Conservation (phyloP, 2,888 invertebrate species). For the Plagiodera versicolora region DNA sequence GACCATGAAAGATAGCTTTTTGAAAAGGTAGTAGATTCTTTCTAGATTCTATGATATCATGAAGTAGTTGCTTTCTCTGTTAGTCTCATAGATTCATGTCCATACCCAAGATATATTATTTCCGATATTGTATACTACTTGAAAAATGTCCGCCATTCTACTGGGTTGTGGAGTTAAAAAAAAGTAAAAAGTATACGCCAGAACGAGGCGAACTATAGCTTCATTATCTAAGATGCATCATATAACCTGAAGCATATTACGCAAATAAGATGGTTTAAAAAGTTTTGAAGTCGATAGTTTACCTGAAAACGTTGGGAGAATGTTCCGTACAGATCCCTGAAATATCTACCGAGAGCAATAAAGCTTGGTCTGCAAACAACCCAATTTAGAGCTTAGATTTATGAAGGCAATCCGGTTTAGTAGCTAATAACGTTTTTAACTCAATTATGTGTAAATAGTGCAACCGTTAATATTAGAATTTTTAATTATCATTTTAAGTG, state of each 20-base stretch:
- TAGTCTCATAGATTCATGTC: no score
- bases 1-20: no score
- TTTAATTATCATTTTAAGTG: conserved; percentile 13
- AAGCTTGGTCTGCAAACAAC: conserved; percentile 14
- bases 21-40: no score
- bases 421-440: conserved; percentile 15
- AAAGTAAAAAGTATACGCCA: no score
- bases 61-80: no score
- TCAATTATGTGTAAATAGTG: conserved; percentile 16
- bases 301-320: neutral
- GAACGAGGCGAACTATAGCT: no score
- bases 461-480: conserved; percentile 12
- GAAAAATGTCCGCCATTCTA: no score
- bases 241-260: neutral
- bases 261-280: neutral
- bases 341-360: conserved; percentile 12
- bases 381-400: conserved; percentile 14
- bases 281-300: neutral
- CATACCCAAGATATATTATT: no score
- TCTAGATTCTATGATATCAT: no score
- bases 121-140: no score
- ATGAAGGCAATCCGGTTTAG: conserved; percentile 16
- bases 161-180: no score
- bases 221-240: no score
- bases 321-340: neutral